These are phyloP conservation scores for Rhagoletis zephyria DNA, from an alignment of 1,140 invertebrate species.

Conservation along the genomic window DNA sequence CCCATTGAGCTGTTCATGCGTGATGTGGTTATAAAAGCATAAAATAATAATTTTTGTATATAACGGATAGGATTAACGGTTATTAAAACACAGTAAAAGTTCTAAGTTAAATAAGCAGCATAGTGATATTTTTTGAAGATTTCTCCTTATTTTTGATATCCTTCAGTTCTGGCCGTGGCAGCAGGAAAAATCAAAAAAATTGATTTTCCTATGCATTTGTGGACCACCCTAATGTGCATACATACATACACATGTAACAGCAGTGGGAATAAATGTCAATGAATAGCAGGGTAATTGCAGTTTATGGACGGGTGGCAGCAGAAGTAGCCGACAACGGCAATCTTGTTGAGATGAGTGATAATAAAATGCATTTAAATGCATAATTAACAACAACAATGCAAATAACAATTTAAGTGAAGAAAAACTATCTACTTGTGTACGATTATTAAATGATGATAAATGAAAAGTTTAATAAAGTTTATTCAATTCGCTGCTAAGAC, in stretches of 20 bases:
- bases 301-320: background rate
- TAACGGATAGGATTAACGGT: no score
- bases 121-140: no score
- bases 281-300: slow-evolving; percentile 7
- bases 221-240: background rate
- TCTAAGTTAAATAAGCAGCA: no score
- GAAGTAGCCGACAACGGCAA: background rate
- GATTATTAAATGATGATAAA: background rate
- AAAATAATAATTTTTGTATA: no score
- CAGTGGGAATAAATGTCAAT: slow-evolving; percentile 34
- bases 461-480: no score
- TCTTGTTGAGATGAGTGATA: background rate
- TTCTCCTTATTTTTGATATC: no score
- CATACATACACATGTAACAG: background rate
- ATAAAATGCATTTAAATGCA: background rate
- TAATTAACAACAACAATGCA: slow-evolving; percentile 17
- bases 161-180: no score
- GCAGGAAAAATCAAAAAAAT: no score
- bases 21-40: no score
- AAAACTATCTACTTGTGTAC: background rate
- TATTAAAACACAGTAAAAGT: no score
- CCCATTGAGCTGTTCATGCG: no score
- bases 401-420: background rate
- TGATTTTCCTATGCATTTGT: no score
- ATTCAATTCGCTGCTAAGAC: background rate